Evolutionary conservation across 2,888 invertebrate species (phyloP), one percentile per base, ranked within the genome.

Genomic region (Phymatocera aterrima): DNA sequence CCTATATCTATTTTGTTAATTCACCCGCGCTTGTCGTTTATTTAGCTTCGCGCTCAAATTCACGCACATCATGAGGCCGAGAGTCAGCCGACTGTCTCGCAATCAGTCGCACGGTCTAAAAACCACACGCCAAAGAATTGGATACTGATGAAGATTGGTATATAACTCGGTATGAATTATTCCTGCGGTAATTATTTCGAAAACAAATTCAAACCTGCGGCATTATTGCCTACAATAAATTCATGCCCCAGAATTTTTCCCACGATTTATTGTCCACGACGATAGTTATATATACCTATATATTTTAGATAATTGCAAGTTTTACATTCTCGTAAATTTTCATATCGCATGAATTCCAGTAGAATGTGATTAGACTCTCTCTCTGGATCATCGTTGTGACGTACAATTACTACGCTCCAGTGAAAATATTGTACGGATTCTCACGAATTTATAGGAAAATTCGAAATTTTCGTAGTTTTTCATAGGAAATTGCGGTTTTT

Each of bases 171-270:
- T 46, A 6, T 34, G 5, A 28, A 64, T 46, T 24, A 28, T 24
- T 68, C 68, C 24, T 46, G 46, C 68, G 68, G 43, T 68, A 43
- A 68, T 68, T 68, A 68, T 43, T 68, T 28, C 8, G 24, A 28
- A 28, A 46, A 68, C 8, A 3, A 43, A 1, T 46, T 28, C 18
- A 24, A 68, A 5, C 34, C 8, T 3, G 46, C 6, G 43, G 54
- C 2, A 21, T 18, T 18, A 46, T 34, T 43, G 24, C 18, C 34
- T 21, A 37, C 61, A 64, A n/a, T n/a, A n/a, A n/a, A n/a, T n/a
- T n/a, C 34, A 37, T 64, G 18, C 3, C 34, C 18, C n/a, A 10
- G 8, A 37, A 34, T 34, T 61, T 37, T 61, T 31, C 15, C 15
- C 15, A 3, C 21, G 43, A 43, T 43, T 43, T 43, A 43, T 12